Conservation (phyloP, 2,113 vertebrate species). For the Monarcha castaneiventris region DNA sequence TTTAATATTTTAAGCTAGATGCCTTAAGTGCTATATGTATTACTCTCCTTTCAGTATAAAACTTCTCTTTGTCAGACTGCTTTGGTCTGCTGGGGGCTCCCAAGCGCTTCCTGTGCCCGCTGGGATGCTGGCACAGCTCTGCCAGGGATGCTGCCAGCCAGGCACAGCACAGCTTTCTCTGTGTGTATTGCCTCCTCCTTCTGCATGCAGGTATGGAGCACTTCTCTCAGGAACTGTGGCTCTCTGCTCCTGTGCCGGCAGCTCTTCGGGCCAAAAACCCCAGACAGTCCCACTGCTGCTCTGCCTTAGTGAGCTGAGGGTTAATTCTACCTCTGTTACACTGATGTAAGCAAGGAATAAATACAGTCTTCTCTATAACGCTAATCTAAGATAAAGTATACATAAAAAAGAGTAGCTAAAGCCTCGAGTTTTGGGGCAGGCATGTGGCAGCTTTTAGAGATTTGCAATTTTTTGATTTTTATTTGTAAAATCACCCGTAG, state of each 20-base stretch:
- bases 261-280: neutral
- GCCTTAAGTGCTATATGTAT: slow-evolving; percentile 34
- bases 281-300: neutral
- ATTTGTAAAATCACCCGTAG: neutral
- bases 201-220: neutral
- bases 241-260: neutral
- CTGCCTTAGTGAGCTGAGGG: neutral
- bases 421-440: neutral
- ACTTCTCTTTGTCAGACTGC: neutral
- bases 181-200: neutral
- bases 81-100: neutral
- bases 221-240: neutral
- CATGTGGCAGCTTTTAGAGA: neutral
- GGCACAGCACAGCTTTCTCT: neutral
- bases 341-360: neutral
- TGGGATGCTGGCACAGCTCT: neutral
- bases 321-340: neutral
- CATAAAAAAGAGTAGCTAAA: neutral
- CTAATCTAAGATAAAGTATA: neutral
- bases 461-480: neutral
- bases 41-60: neutral
- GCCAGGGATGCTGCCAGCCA: neutral
- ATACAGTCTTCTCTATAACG: neutral
- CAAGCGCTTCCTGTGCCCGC: neutral
- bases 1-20: slow-evolving; percentile 43